Base-by-base conservation (phyloP, 92 coral and sea anemone genomes). In the Phymanthus crucifer region DNA sequence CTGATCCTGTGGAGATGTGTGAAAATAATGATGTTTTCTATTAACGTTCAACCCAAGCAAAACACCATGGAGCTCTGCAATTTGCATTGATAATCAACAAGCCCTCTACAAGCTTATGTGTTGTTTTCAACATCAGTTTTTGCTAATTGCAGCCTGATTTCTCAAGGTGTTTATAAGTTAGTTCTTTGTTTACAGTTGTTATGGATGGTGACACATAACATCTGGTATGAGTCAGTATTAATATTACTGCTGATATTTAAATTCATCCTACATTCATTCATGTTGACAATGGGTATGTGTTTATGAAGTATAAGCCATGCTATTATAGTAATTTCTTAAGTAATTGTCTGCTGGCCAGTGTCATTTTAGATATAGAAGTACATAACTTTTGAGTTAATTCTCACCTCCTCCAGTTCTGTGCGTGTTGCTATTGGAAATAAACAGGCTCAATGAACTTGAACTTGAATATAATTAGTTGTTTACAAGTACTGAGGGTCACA, bases 401-500 rank as follows among this genome's bases (percentile, higher is more conserved):
- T 12, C 10, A 61, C 17, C 34, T 61, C 68, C 34, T 61, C 3
- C 35, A n/a, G 35, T 17, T 6, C 5, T 29, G 68, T 24, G 32
- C 29, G 27, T 61, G 68, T 29, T 61, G 17, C 68, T 12, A 2
- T 61, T 61, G 68, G 29, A 24, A 27, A 61, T 27, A 11, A 61
- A 61, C 68, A 61, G 29, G n/a, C n/a, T 6, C 3, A 61, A 61
- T 29, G 68, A 61, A 61, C 68, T 61, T 61, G 68, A 61, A 61
- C 68, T 61, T 61, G 68, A 29, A 43, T 43, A n/a, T 43, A 38
- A 57, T 21, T 57, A 61, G 68, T 61, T 61, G 68, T 61, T 61
- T 61, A 24, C 33, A 61, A 61, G 68, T 9, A 2, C 29, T n/a
- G 68, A 61, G 68, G 8, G 16, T 61, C 68, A 57, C 9, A 7